Evolutionary conservation across 2,113 vertebrate species (phyloP).

Genomic region (Brachirus orientalis): DNA sequence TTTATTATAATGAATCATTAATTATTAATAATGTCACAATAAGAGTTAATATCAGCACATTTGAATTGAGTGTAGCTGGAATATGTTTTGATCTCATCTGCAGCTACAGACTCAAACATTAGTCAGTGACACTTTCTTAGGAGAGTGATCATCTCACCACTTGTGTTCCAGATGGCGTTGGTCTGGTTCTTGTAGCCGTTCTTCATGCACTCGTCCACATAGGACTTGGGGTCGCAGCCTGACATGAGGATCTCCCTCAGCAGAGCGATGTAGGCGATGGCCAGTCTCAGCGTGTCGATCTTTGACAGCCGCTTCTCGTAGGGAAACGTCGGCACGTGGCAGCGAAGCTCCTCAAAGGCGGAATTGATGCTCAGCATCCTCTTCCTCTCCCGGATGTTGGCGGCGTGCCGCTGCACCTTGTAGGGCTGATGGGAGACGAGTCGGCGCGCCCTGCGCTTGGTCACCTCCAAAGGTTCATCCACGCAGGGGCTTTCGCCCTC

Average conservation of each 20-base stretch:
- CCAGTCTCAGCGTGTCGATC: slow-evolving; percentile 82
- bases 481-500: slow-evolving; percentile 75
- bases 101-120: neutral
- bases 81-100: no score
- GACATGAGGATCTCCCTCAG: slow-evolving; percentile 85
- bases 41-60: no score
- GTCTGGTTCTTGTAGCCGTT: slow-evolving; percentile 74
- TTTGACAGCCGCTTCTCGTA: slow-evolving; percentile 87
- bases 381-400: slow-evolving; percentile 85
- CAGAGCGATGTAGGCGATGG: slow-evolving; percentile 85
- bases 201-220: slow-evolving; percentile 83
- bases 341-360: slow-evolving; percentile 82
- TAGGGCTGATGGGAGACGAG: slow-evolving; percentile 60
- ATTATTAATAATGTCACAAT: no score
- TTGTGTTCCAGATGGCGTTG: slow-evolving; percentile 84
- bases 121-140: no score
- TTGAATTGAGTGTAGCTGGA: neutral
- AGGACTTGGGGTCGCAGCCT: slow-evolving; percentile 81
- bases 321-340: slow-evolving; percentile 84
- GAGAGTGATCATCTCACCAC: slow-evolving; percentile 71
- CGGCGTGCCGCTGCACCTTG: slow-evolving; percentile 81
- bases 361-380: slow-evolving; percentile 84
- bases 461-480: slow-evolving; percentile 62
- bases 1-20: no score
- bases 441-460: slow-evolving; percentile 18